phyloP scores from a whole-genome alignment of 2,113 vertebrate genomes.

The Rallus limicola region DNA sequence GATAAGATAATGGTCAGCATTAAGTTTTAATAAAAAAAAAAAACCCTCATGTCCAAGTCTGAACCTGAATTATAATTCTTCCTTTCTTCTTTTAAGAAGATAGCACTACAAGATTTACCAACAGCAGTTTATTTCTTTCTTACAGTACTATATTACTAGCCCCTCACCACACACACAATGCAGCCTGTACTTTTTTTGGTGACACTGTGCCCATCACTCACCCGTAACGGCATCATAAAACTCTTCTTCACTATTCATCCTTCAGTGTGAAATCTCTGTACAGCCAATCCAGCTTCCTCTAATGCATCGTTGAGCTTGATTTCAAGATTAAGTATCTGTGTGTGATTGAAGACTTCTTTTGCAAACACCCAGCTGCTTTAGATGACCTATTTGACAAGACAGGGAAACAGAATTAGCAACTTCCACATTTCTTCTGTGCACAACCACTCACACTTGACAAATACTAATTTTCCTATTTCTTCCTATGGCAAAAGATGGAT shows the following conservation, averaged over 20 bases:
- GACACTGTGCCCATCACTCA: constrained; percentile 49
- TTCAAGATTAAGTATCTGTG: background rate
- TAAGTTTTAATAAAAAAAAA: background rate
- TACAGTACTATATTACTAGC: background rate
- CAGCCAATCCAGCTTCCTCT: constrained; percentile 2
- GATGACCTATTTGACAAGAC: constrained; percentile 43
- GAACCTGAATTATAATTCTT: background rate
- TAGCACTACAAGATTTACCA: background rate
- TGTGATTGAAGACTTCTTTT: background rate
- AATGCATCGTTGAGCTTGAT: constrained; percentile 29
- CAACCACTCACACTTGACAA: background rate
- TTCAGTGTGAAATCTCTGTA: constrained; percentile 42
- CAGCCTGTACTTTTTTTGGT: background rate
- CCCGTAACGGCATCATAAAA: constrained; percentile 97
- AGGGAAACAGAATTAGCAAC: constrained; percentile 13
- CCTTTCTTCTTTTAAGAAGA: background rate
- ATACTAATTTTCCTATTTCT: background rate
- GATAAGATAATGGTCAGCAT: background rate
- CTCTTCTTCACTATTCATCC: constrained; percentile 96
- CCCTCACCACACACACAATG: background rate
- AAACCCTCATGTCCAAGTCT: background rate
- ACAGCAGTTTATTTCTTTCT: background rate
- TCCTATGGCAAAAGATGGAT: background rate
- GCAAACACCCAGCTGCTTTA: constrained; percentile 1
- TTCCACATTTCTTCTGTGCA: background rate